These are phyloP conservation scores for Drosophila tristis DNA, from an alignment of 1,140 invertebrate species.

Conservation along the genomic window DNA sequence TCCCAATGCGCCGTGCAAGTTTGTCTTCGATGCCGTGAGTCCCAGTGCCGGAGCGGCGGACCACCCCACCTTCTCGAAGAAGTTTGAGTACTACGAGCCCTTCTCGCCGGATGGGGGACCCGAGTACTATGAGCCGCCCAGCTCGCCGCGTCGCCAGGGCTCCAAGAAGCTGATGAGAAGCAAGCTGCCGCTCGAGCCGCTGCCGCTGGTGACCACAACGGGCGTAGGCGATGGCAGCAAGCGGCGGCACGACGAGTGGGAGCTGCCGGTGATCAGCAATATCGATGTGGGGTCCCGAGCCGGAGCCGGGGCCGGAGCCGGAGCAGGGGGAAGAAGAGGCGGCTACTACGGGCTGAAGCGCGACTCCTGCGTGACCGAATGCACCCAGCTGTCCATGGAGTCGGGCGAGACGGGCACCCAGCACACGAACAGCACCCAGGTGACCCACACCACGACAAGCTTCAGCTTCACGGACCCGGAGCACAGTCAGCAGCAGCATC, in stretches of 20 bases:
- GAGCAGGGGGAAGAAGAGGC: slow-evolving; percentile 1
- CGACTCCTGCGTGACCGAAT: slow-evolving; percentile 80
- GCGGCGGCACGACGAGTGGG: slow-evolving; percentile 70
- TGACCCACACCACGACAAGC: slow-evolving; percentile 79
- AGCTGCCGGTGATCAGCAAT: slow-evolving; percentile 69
- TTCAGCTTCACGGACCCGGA: slow-evolving; percentile 76
- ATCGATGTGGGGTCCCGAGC: slow-evolving; percentile 64
- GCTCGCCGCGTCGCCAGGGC: slow-evolving; percentile 64
- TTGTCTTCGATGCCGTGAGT: slow-evolving; percentile 83
- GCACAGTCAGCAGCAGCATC: slow-evolving; percentile 6
- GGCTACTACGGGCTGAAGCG: slow-evolving; percentile 67
- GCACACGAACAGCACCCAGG: slow-evolving; percentile 68
- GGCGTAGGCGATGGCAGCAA: slow-evolving; percentile 42
- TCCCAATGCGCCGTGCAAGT: slow-evolving; percentile 77
- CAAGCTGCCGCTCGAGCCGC: slow-evolving; percentile 35
- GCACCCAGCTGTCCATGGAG: slow-evolving; percentile 77
- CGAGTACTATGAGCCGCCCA: slow-evolving; percentile 67
- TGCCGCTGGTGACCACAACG: slow-evolving; percentile 56
- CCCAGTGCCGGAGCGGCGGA: slow-evolving; percentile 49
- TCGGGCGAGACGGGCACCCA: slow-evolving; percentile 68
- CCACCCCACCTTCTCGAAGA: slow-evolving; percentile 45
- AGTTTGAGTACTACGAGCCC: slow-evolving; percentile 83
- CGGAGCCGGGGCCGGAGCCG: slow-evolving; percentile 8
- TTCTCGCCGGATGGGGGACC: slow-evolving; percentile 78
- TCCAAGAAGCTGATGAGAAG: slow-evolving; percentile 64